phyloP scores from a whole-genome alignment of 2,888 invertebrate genomes.

The Himalopsyche anomala region DNA sequence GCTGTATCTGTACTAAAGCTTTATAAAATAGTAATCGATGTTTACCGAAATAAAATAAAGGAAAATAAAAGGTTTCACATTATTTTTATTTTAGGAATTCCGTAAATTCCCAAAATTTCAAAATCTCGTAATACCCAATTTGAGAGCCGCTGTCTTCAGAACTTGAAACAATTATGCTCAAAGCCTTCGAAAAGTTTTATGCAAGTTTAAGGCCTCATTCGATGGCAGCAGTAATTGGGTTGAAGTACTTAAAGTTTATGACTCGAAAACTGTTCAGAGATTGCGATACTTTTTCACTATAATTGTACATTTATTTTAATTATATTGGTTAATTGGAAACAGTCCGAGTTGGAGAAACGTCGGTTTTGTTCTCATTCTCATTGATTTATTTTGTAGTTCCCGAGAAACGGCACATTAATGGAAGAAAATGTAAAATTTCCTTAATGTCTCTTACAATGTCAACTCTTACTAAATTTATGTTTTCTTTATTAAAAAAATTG shows the following conservation, averaged over 20 bases:
- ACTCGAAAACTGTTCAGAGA: constrained; percentile 34
- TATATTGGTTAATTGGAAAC: constrained; percentile 21
- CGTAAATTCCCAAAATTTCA: too few relatives aligned
- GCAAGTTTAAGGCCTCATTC: constrained; percentile 47
- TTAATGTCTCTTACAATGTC: too few relatives aligned
- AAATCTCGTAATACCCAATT: not conserved
- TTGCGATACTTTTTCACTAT: constrained; percentile 28
- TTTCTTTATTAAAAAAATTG: too few relatives aligned
- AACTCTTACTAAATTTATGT: too few relatives aligned
- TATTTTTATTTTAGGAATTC: too few relatives aligned
- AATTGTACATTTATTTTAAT: constrained; percentile 29
- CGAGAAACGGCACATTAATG: not conserved
- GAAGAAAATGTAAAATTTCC: not conserved
- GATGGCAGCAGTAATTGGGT: constrained; percentile 30
- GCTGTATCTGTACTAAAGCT: too few relatives aligned
- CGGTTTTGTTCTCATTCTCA: not conserved
- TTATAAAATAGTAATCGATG: too few relatives aligned
- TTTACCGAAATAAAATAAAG: too few relatives aligned
- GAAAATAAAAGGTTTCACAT: too few relatives aligned
- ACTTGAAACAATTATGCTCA: constrained; percentile 63
- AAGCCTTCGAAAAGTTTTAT: constrained; percentile 60
- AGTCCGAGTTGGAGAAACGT: constrained; percentile 5
- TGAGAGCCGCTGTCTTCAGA: not conserved
- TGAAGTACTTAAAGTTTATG: constrained; percentile 34
- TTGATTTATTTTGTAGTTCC: not conserved